These are phyloP conservation scores for Eutrigla gurnardus DNA, from an alignment of 2,797 vertebrate genomes.

Conservation along the genomic window DNA sequence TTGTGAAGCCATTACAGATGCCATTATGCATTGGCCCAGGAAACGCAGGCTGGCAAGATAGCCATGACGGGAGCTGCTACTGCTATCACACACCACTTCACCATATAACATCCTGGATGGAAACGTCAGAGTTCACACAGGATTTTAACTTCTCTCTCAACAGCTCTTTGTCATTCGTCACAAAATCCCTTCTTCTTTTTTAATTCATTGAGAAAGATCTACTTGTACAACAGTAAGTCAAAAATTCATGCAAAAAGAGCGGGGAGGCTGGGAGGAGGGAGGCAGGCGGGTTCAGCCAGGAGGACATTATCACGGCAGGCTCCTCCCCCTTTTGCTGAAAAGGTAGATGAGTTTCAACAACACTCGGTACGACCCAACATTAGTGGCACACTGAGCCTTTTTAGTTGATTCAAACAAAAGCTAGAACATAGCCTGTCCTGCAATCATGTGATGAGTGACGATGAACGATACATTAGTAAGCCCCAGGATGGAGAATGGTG, in stretches of 20 bases:
- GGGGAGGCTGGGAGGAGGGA: constrained; percentile 16
- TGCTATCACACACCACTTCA: constrained; percentile 56
- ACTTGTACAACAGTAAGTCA: too few relatives aligned
- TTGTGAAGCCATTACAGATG: constrained; percentile 55
- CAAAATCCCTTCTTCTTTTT: not conserved
- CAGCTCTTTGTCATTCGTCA: not conserved
- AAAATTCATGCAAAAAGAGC: not conserved
- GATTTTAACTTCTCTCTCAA: not conserved
- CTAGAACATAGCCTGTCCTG: not conserved
- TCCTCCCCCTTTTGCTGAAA: not conserved
- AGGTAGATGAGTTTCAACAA: not conserved
- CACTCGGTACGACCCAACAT: not conserved
- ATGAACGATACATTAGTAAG: not conserved
- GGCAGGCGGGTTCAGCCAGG: constrained; percentile 7
- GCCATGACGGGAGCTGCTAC: constrained; percentile 65
- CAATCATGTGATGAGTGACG: constrained; percentile 3
- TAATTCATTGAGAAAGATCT: constrained; percentile 11
- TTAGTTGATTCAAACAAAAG: not conserved
- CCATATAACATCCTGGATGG: constrained; percentile 43
- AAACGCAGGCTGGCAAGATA: constrained; percentile 64
- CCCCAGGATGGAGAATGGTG: not conserved
- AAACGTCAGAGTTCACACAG: not conserved
- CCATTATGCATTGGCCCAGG: constrained; percentile 53
- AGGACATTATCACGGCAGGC: not conserved
- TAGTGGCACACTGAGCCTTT: not conserved